Base-by-base conservation (phyloP, 1,140 invertebrate genomes). In the Diorhabda elongata region DNA sequence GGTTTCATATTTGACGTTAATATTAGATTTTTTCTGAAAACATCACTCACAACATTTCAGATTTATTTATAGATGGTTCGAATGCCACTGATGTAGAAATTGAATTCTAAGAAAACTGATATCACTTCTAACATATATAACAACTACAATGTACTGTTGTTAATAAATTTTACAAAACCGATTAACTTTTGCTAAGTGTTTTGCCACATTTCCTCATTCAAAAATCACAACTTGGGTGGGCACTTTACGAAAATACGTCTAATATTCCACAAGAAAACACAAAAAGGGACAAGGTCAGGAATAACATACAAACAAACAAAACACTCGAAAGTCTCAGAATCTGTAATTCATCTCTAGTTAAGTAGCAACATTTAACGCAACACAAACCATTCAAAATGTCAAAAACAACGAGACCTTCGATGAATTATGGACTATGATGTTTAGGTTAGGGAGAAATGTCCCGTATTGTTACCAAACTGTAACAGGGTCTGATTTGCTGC, bases 311-410 rank as follows among this genome's bases (percentile, higher is more conserved):
- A 52, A 52, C 47, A 52, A 52, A 52, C 47, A 52, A 61, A 61
- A 61, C 59, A 61, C 42, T 61, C 42, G 41, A 61, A 61, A 8
- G 26, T 43, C 59, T 61, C 42, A 61, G 9, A 61, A 61, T 61
- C 42, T 61, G 59, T 61, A 61, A 61, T 61, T 61, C 59, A 41
- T 42, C 59, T 61, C 26, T 41, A 8, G 6, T n/a, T 43, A 61
- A 42, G 59, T 61, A 61, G 26, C 8, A 61, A 61, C 59, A 42
- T 61, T 61, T 61, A 61, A 61, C 59, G 42, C 59, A 61, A 61
- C 26, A 52, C 47, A 41, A 61, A 61, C 59, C 42, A 61, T 61
- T 61, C 26, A 61, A 8, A 61, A 61, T 61, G 59, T 61, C 59
- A 61, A 61, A 61, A 61, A 61, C 59, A 61, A 61, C 59, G 42